These are phyloP conservation scores for Hydropotes inermis DNA, from an alignment of 2,113 vertebrate genomes.

Conservation along the genomic window DNA sequence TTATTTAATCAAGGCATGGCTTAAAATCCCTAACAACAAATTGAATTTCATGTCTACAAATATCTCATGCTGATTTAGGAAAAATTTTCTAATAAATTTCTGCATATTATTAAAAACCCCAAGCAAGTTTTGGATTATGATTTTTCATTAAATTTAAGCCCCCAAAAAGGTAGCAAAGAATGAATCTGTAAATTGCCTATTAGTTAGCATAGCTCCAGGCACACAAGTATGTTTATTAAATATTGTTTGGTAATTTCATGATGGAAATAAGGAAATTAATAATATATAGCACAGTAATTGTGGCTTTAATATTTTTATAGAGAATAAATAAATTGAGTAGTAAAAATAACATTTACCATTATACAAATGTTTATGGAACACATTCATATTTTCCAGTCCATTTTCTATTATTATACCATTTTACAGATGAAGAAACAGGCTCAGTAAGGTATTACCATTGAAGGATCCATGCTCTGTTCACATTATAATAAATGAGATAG, in stretches of 20 bases:
- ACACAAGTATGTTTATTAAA: slow-evolving; percentile 26
- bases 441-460: background rate
- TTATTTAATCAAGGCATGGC: background rate
- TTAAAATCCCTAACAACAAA: slow-evolving; percentile 21
- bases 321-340: slow-evolving; percentile 42
- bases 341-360: slow-evolving; percentile 32
- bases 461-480: background rate
- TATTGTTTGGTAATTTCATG: slow-evolving; percentile 46
- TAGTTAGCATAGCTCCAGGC: background rate
- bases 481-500: background rate
- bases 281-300: slow-evolving; percentile 38
- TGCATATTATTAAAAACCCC: background rate
- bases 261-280: slow-evolving; percentile 41
- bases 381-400: slow-evolving; percentile 19
- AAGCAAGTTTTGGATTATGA: background rate
- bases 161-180: slow-evolving; percentile 13
- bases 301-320: slow-evolving; percentile 43
- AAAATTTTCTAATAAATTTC: slow-evolving; percentile 23
- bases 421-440: slow-evolving; percentile 49
- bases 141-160: slow-evolving; percentile 50
- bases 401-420: slow-evolving; percentile 35
- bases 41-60: slow-evolving; percentile 7
- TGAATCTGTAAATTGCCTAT: slow-evolving; percentile 38
- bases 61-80: background rate
- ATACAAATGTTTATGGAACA: slow-evolving; percentile 25